Base-by-base conservation (phyloP, 2,888 invertebrate genomes). In the Meiosimyza decipiens region DNA sequence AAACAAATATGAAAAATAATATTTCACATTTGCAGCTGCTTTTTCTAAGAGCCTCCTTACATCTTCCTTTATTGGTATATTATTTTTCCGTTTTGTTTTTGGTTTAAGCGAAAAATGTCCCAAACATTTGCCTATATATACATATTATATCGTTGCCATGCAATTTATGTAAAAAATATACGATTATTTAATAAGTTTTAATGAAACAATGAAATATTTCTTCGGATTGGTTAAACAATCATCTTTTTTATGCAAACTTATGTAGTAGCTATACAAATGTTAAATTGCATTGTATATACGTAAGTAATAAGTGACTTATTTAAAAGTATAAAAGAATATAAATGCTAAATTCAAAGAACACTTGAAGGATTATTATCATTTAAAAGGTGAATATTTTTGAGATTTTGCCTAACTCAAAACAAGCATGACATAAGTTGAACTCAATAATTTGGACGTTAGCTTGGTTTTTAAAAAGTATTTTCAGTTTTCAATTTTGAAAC, bases 111-210 rank as follows among this genome's bases (percentile, higher is more conserved):
- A 22, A 65, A 22, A 65, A 65, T 28, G 65, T 65, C 11, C 13
- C 11, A 22, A 15, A n/a, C 47, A 40, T 33, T 33, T 12, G n/a
- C 28, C 28, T 62, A 62, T 9, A 40, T 9, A 11, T 33, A 50
- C 60, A 49, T 16, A 59, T 65, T 69, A 49, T 57, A 69, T 67
- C 50, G 62, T 74, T 72, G 74, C 74, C 67, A 74, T 74, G 74
- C 72, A 74, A 72, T 74, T 62, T 33, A 60, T 15, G 54, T 6
- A 6, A 63, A 52, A 22, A 54, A n/a, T 9, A 18, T 63, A 55
- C 33, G 54, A 54, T 16, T 18, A 62, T 12, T 18, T 59, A 47
- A 22, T n/a, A 70, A 51, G 51, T 70, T 71, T 67, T 67, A 65
- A 71, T 51, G 55, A 64, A 72, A 74, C 59, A 65, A 59, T n/a